Evolutionary conservation across 2,113 vertebrate species (phyloP), one percentile per base, ranked within the genome.

Genomic region (Pogona vitticeps): DNA sequence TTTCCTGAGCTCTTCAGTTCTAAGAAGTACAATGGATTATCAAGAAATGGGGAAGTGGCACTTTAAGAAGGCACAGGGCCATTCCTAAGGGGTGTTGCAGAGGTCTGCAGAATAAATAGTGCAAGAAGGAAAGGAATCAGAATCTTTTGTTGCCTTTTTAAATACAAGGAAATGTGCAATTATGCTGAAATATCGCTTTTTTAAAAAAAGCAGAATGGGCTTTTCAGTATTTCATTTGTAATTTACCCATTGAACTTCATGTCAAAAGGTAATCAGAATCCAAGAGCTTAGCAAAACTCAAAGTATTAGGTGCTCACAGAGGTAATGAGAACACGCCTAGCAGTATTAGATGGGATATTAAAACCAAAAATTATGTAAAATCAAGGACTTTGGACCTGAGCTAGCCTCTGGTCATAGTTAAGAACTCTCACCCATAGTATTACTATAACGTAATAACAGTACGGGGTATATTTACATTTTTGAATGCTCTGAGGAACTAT

Each of bases 171-270:
- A 3, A 58, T 59, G 59, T 78, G 52, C 31, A 78, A 78, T 78
- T 78, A 78, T 33, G 76, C 52, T 78, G 76, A 33, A 78, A 78
- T 12, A 33, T 78, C 33, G n/a, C 31, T 2, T 20, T 77, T 18
- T 76, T 58, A 26, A 42, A 58, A 78, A 59, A n/a, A 10, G 52
- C n/a, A n/a, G n/a, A 78, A 78, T 58, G 20, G 52, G 18, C 76
- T 59, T n/a, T 58, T 52, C 73, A 46, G 23, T 58, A 4, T 59
- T 21, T 78, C 31, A 59, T 78, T 31, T 59, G 12, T 59, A 59
- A 58, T 58, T 79, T 38, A 61, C 76, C n/a, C 59, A 79, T 28
- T 81, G 38, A 81, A 81, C 36, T 81, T 65, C 42, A 81, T 67
- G 61, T 23, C 36, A 31, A 42, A 67, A 46, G 78, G 63, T 20